Evolutionary conservation across 2,888 invertebrate species (phyloP).

Genomic region (Cosmopolites sordidus): DNA sequence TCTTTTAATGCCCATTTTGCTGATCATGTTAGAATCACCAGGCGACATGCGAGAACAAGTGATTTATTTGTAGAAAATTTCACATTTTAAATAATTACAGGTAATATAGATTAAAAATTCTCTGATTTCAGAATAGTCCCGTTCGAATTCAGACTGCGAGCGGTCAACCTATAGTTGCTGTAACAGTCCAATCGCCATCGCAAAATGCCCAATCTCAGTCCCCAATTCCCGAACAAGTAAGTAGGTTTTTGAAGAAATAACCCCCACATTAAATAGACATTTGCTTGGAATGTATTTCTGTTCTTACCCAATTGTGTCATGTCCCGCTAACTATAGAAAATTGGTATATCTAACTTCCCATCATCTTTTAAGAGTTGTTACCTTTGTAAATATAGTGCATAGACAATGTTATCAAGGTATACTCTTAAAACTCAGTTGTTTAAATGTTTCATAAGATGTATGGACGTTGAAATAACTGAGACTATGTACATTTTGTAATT

Average conservation of each 20-base stretch:
- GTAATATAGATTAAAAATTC: not conserved
- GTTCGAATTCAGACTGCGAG: conserved; percentile 52
- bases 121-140: conserved; percentile 54
- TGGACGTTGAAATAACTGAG: no score
- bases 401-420: no score
- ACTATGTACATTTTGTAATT: no score
- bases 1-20: no score
- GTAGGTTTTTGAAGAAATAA: conserved; percentile 44
- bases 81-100: not conserved
- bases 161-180: conserved; percentile 55
- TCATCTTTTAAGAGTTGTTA: no score
- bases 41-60: no score
- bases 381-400: no score
- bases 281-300: not conserved
- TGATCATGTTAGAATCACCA: no score
- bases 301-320: conserved; percentile 1
- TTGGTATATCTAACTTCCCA: no score
- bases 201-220: conserved; percentile 23
- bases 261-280: not conserved
- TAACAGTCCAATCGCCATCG: conserved; percentile 50
- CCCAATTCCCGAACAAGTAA: conserved; percentile 40
- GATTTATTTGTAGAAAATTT: conserved; percentile 3
- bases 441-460: no score
- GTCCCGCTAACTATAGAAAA: no score
- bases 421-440: no score